Percentiles rank a stretch among this genome's conserved stretches.
phyloP scores from a whole-genome alignment of 1,140 invertebrate genomes.

The Coptotermes formosanus region DNA sequence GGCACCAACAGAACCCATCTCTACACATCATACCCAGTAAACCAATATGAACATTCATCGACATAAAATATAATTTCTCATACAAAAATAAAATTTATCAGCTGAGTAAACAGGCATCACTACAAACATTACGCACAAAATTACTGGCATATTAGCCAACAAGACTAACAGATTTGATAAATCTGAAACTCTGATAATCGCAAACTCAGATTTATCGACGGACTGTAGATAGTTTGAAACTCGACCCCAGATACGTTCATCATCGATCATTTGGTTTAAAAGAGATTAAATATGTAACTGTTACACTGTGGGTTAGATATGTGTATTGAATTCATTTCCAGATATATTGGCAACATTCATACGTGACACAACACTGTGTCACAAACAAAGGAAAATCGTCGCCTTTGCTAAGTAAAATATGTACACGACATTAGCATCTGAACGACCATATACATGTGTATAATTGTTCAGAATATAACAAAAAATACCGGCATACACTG shows the following conservation, averaged over 20 bases:
- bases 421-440: background rate
- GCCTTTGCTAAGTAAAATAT: background rate
- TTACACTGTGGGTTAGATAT: background rate
- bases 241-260: background rate
- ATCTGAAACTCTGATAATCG: background rate
- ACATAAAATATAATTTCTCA: too few species aligned
- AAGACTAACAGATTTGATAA: background rate
- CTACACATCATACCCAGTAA: too few species aligned
- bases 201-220: background rate
- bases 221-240: background rate
- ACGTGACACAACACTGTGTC: background rate
- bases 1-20: too few species aligned
- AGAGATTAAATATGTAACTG: background rate
- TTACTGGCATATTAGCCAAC: background rate
- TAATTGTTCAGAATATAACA: too few species aligned
- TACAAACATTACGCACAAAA: background rate
- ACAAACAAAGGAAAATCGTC: background rate
- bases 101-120: too few species aligned
- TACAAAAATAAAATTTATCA: too few species aligned
- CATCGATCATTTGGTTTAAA: background rate
- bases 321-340: background rate
- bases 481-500: too few species aligned
- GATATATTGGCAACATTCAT: background rate
- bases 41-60: too few species aligned
- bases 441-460: background rate